Base-by-base conservation (phyloP, 2,113 vertebrate genomes). In the Heterotilapia buettikoferi region DNA sequence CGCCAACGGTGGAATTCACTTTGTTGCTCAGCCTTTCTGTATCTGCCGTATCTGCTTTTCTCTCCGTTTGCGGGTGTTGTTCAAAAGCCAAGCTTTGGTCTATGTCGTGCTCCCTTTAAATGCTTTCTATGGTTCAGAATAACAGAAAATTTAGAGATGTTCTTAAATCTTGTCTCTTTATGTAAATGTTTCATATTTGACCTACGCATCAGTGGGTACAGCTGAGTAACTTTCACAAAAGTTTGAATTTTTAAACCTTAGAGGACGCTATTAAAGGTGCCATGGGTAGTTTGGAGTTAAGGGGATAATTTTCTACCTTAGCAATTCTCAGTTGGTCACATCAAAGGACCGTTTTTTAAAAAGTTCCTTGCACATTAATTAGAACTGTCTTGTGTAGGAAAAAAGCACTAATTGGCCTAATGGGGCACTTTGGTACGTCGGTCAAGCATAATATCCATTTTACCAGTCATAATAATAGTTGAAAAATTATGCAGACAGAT, bases 1-100 rank as follows among this genome's bases (percentile, higher is more conserved):
- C 88, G 88, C 83, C 87, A 73, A 91, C 82, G 82, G 89, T 76
- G 82, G 76, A 85, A 87, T 89, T 86, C 3, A 6, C 89, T 86
- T 84, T 89, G 91, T 91, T 88, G 61, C 82, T 90, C 71, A 76
- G 76, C 50, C 80, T 89, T 73, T 33, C 47, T 78, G 43, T 47
- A 54, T 93, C 68, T 66, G 11, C 87, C 59, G 2, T 45, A 83
- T 54, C 53, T 47, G 79, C 68, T 80, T 21, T 4, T 54, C 76
- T 79, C 24, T 86, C n/a, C 24, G 6, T 78, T 26, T 82, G 18
- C 36, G 4, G 57, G 61, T 57, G 80, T 50, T 16, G 3, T 54
- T 90, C 45, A 87, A 84, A 71, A 26, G 33, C 52, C 54, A 33
- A 53, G 76, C 57, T 85, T 68, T 89, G 19, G 31, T 81, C 43